Conservation (phyloP, 2,113 vertebrate species). For the Serranochromis macrocephalus region DNA sequence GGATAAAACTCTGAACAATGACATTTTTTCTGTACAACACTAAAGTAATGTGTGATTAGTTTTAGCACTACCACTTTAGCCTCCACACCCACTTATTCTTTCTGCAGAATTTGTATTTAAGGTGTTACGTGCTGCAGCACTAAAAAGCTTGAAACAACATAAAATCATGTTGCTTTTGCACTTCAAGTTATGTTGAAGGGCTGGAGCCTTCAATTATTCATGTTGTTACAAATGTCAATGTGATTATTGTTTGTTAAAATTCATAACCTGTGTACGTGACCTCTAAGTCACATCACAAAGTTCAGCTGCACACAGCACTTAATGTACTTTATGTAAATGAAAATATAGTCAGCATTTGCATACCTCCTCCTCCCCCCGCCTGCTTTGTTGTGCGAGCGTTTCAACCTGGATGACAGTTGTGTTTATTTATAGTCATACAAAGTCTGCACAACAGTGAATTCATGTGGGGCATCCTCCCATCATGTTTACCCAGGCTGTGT, state of each 20-base stretch:
- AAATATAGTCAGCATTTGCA: background rate
- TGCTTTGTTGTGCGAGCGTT: background rate
- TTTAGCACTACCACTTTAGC: background rate
- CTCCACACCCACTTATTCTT: background rate
- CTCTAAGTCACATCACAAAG: background rate
- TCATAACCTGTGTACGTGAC: background rate
- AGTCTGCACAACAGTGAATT: slow-evolving; percentile 13
- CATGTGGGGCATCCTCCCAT: slow-evolving; percentile 22
- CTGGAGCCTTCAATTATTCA: background rate
- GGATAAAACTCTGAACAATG: background rate
- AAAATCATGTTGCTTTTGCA: background rate
- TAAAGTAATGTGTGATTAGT: background rate
- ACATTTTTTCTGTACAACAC: background rate
- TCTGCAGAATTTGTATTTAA: background rate
- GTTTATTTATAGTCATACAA: slow-evolving; percentile 22
- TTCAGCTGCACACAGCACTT: background rate
- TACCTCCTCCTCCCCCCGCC: background rate
- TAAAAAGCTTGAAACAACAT: background rate
- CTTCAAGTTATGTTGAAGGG: background rate
- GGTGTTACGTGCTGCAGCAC: background rate
- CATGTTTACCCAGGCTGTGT: slow-evolving; percentile 57
- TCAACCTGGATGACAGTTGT: background rate
- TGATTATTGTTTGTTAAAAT: background rate
- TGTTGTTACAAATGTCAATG: background rate
- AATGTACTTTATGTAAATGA: background rate